Evolutionary conservation across 2,113 vertebrate species (phyloP).

Genomic region (Phoxinus phoxinus): DNA sequence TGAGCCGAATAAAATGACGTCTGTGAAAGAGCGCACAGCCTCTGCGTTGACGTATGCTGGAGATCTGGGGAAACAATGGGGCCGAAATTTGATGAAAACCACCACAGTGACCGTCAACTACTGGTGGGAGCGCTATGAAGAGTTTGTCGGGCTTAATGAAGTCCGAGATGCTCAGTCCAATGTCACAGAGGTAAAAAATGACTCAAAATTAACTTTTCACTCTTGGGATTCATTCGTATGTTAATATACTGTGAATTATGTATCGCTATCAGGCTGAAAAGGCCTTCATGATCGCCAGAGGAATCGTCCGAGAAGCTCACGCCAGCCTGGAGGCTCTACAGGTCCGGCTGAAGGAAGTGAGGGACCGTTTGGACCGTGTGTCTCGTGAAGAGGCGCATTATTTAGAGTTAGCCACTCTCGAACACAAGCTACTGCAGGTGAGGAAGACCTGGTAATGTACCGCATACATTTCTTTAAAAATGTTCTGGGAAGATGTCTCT

Average conservation of each 20-base stretch:
- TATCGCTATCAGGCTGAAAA: conserved; percentile 84
- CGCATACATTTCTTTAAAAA: too few relatives aligned
- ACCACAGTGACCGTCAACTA: conserved; percentile 72
- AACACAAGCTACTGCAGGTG: conserved; percentile 95
- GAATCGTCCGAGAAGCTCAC: conserved; percentile 88
- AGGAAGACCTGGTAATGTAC: background rate
- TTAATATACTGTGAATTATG: background rate
- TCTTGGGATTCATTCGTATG: background rate
- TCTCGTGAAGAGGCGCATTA: conserved; percentile 92
- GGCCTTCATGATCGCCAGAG: conserved; percentile 92
- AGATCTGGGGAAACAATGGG: conserved; percentile 75
- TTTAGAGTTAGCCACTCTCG: conserved; percentile 90
- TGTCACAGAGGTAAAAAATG: conserved; percentile 87
- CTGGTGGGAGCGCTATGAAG: conserved; percentile 93
- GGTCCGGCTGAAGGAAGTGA: conserved; percentile 87
- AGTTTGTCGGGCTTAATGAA: conserved; percentile 93
- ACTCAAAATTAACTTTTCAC: background rate
- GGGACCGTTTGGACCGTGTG: conserved; percentile 91
- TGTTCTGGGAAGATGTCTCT: too few relatives aligned
- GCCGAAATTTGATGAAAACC: conserved; percentile 73
- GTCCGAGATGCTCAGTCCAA: conserved; percentile 89
- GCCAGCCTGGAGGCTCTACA: conserved; percentile 84
- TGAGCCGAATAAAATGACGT: conserved; percentile 63
- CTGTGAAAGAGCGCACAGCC: conserved; percentile 61
- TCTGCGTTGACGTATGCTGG: conserved; percentile 70